Conservation (phyloP, 2,113 vertebrate genomes). For the Antigone vipio region DNA sequence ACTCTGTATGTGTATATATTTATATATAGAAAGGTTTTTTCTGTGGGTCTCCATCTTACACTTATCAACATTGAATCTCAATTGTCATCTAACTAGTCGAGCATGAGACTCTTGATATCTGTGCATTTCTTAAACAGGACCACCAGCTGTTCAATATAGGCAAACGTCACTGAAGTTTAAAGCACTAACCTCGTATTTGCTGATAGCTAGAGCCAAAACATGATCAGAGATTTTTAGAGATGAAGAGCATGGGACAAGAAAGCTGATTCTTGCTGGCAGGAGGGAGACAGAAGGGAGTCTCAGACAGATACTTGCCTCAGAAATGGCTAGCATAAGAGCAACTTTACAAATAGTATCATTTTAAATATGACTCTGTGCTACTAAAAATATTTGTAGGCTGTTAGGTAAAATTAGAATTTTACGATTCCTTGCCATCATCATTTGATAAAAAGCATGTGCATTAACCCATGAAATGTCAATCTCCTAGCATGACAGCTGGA, state of each 20-base stretch:
- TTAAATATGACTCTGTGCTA: neutral
- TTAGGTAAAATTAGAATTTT: neutral
- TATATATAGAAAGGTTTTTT: neutral
- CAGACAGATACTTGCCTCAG: neutral
- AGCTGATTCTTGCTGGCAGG: neutral
- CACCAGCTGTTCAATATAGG: neutral
- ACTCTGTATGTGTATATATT: rapidly evolving
- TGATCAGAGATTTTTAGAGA: neutral
- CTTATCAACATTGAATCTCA: neutral
- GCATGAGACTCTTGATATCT: neutral
- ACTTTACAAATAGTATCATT: neutral
- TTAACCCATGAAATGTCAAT: neutral
- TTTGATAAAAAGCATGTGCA: neutral
- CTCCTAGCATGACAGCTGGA: neutral
- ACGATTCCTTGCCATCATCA: neutral
- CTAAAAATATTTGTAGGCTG: neutral
- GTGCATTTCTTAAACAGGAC: neutral
- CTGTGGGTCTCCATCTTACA: neutral
- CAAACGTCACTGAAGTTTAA: neutral
- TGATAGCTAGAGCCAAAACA: neutral
- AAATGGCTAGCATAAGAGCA: neutral
- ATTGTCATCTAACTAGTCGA: neutral
- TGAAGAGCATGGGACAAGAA: neutral
- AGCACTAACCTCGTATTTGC: slow-evolving; percentile 27
- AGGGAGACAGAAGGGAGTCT: neutral